Conservation (phyloP, 2,797 vertebrate genomes). For the Megalops cyprinoides region DNA sequence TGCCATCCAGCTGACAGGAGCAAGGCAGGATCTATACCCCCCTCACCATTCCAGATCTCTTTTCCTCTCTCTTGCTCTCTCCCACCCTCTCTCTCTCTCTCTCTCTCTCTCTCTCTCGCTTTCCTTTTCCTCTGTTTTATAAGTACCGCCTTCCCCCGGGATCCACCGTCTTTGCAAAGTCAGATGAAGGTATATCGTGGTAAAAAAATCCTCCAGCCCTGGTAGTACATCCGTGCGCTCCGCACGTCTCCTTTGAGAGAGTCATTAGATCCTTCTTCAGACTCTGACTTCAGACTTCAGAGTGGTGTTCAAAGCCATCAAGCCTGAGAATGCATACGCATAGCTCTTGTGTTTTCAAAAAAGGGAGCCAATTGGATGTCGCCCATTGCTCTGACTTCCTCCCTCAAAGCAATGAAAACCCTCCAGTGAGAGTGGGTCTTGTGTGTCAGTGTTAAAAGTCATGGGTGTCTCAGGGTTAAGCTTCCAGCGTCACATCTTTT, state of each 20-base stretch:
- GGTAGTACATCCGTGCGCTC: neutral
- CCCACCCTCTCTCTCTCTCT: neutral
- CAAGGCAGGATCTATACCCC: neutral
- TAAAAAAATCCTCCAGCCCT: slow-evolving; percentile 13
- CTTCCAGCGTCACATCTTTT: too few relatives aligned
- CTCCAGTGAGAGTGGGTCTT: slow-evolving; percentile 18
- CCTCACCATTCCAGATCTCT: neutral
- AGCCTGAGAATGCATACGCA: neutral
- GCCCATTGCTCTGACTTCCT: slow-evolving; percentile 33
- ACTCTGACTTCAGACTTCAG: neutral
- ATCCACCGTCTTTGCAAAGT: slow-evolving; percentile 28
- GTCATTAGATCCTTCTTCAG: slow-evolving; percentile 29
- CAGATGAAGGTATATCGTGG: slow-evolving; percentile 37
- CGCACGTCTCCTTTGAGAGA: slow-evolving; percentile 23
- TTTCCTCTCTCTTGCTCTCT: neutral
- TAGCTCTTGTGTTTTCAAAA: neutral
- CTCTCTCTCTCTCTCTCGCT: neutral
- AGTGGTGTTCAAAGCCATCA: slow-evolving; percentile 19
- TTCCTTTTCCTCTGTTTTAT: neutral
- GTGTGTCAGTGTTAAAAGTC: neutral
- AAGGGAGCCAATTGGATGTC: neutral
- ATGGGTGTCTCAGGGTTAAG: neutral
- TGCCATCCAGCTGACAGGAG: slow-evolving; percentile 24
- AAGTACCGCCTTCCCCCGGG: slow-evolving; percentile 19
- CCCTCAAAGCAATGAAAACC: slow-evolving; percentile 24